A percentile compares a stretch with the other conserved stretches of the same genome.
phyloP scores from a whole-genome alignment of 2,888 invertebrate genomes.

The Melinopterus prodromus region DNA sequence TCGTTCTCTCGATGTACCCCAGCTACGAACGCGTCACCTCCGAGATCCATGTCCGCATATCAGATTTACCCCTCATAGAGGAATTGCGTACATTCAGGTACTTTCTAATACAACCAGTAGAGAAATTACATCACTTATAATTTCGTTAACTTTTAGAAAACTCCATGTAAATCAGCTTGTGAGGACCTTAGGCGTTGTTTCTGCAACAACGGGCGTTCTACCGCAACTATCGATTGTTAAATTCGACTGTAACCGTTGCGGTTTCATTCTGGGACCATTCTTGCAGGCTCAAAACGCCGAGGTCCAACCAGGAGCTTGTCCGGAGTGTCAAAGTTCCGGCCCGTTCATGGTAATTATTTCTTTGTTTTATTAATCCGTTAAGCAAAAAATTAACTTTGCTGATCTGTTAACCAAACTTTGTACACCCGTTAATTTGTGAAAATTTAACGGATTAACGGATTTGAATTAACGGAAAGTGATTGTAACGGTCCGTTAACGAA shows the following conservation, averaged over 20 bases:
- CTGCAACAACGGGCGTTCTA: conserved; percentile 92
- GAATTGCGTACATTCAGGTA: conserved; percentile 90
- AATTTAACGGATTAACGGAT: no score
- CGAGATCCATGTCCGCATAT: conserved; percentile 94
- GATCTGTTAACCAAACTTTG: no score
- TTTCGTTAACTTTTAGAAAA: conserved; percentile 63
- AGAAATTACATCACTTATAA: neutral
- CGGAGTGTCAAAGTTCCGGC: conserved; percentile 96
- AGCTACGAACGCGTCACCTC: conserved; percentile 94
- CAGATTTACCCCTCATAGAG: conserved; percentile 94
- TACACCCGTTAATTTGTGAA: no score
- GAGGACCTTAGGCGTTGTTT: conserved; percentile 92
- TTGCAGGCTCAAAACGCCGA: conserved; percentile 93
- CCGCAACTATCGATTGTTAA: conserved; percentile 96
- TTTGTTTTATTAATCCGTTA: conserved; percentile 8
- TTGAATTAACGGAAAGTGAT: no score
- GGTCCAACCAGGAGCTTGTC: conserved; percentile 95
- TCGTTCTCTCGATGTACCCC: conserved; percentile 93
- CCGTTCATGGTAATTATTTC: conserved; percentile 81
- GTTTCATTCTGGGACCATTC: conserved; percentile 94
- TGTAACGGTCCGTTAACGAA: no score
- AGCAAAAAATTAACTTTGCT: no score
- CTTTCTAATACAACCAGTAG: conserved; percentile 35
- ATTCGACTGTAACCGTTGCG: conserved; percentile 97
- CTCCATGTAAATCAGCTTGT: conserved; percentile 94